Evolutionary conservation across 2,113 vertebrate species (phyloP).

Genomic region (Sinosuthora webbiana): DNA sequence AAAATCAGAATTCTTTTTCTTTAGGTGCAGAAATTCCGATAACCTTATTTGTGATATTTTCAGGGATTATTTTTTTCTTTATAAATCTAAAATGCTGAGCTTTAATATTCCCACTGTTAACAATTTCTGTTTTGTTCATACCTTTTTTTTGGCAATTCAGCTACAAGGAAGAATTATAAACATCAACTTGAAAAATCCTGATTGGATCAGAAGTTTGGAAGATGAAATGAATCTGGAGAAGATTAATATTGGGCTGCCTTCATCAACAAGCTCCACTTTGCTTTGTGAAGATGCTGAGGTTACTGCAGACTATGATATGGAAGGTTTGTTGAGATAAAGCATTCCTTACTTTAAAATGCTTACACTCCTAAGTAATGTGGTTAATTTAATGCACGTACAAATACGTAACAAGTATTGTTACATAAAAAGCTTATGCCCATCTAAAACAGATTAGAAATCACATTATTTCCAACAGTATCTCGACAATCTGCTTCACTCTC

Average conservation of each 20-base stretch:
- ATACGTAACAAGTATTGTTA: background rate
- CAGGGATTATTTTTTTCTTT: background rate
- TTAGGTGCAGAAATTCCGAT: background rate
- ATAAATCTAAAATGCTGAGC: background rate
- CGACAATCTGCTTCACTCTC: background rate
- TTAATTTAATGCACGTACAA: background rate
- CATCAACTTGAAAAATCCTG: slow-evolving; percentile 90
- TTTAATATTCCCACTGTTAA: background rate
- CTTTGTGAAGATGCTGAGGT: slow-evolving; percentile 92
- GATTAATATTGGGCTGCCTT: slow-evolving; percentile 84
- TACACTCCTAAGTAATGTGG: background rate
- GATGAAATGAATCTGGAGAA: slow-evolving; percentile 95
- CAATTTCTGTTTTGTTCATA: background rate
- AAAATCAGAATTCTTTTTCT: background rate
- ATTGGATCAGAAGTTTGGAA: slow-evolving; percentile 93
- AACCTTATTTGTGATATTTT: background rate
- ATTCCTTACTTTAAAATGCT: background rate
- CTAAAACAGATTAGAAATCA: background rate
- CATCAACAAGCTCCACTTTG: slow-evolving; percentile 91
- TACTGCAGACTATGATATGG: slow-evolving; percentile 93
- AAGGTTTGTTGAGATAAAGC: slow-evolving; percentile 78
- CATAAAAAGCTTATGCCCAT: background rate
- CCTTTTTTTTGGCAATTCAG: slow-evolving; percentile 65
- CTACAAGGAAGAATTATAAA: slow-evolving; percentile 84
- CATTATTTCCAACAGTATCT: background rate